Conservation (phyloP, 2,113 vertebrate genomes). For the Pteronura brasiliensis region DNA sequence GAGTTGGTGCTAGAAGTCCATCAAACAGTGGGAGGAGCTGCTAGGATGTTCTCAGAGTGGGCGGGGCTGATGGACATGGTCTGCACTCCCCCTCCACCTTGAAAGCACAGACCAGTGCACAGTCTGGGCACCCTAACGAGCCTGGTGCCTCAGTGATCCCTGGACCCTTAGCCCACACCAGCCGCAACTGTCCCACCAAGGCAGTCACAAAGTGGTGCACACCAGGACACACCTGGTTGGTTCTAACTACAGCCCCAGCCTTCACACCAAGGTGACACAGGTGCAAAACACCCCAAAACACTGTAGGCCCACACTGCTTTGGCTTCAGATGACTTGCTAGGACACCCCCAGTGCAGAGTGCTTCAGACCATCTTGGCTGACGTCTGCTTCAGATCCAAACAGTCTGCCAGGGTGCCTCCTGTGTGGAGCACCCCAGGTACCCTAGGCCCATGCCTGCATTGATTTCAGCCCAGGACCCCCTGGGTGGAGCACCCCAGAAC, state of each 20-base stretch:
- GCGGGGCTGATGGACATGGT: neutral
- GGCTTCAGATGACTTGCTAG: neutral
- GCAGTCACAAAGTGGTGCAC: neutral
- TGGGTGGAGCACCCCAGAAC: neutral
- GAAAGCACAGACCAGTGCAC: neutral
- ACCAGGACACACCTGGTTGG: neutral
- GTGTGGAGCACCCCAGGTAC: neutral
- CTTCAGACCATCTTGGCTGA: neutral
- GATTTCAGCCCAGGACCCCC: neutral
- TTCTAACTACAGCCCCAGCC: neutral
- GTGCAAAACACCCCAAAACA: neutral
- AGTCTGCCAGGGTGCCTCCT: neutral
- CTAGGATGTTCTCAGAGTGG: neutral
- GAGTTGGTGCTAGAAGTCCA: neutral
- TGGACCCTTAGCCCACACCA: neutral
- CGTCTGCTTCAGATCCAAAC: neutral
- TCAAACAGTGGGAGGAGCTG: neutral
- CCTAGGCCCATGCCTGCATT: neutral
- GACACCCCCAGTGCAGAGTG: neutral
- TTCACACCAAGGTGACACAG: neutral
- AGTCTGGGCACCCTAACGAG: neutral
- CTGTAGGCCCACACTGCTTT: neutral
- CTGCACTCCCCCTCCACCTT: neutral
- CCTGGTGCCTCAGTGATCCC: neutral
- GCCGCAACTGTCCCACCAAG: neutral